Evolutionary conservation across 2,888 invertebrate species (phyloP), one percentile per base, ranked within the genome.

Genomic region (Caenorhabditis parvicauda): DNA sequence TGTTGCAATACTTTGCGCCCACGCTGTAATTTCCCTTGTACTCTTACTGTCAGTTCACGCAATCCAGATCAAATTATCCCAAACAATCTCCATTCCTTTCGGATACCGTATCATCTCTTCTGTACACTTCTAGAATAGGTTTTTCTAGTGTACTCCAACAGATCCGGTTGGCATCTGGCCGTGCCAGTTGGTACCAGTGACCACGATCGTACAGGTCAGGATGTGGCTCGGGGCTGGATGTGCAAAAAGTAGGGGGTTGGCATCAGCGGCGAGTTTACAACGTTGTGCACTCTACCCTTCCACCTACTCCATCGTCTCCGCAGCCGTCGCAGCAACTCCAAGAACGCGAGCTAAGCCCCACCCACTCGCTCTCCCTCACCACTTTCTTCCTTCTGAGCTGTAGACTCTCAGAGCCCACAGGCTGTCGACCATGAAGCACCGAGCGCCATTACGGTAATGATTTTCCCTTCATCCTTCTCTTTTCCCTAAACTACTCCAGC

Each of bases 391-490:
- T 56, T 62, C 58, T 62, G 44, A 55, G 21, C 58, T 62, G 54
- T 54, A 49, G 54, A n/a, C 54, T 55, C 52, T 58, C 58, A 62
- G 54, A 58, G 62, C 62, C 57, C 54, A 47, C 57, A 58, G 62
- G 56, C 47, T 50, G 54, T 54, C 62, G 56, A 49, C 48, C 54
- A 62, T 62, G 62, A 58, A 54, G 62, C 62, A 58, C 50, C 61
- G 61, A 62, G 48, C 57, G 54, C 53, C 62, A 48, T n/a, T 54
- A 42, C 52, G 62, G 62, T 62, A 5, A 51, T 57, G n/a, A n/a
- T n/a, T n/a, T n/a, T n/a, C n/a, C n/a, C n/a, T n/a, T n/a, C n/a
- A n/a, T 51, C 51, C 38, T 49, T 9, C 35, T 24, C 29, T 51
- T 43, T 41, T 24, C 22, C 45, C 54, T 48, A 54, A 52, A 55